Percentiles rank a stretch among this genome's conserved stretches.
Evolutionary conservation across 2,797 vertebrate genomes (phyloP).

Genomic region (Micropoecilia bifurca): DNA sequence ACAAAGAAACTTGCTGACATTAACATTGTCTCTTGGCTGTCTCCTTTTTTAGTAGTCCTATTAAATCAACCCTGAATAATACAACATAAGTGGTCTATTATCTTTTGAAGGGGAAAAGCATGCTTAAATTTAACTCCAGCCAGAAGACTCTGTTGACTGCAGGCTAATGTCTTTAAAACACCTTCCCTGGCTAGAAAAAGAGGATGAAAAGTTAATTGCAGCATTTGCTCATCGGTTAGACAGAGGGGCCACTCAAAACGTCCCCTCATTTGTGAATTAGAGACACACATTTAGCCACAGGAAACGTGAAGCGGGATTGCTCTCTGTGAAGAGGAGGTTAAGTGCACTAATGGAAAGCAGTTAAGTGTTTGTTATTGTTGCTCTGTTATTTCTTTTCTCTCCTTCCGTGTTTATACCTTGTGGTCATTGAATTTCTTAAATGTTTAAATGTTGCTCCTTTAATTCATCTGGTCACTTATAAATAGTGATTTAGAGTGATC

Average conservation of each 20-base stretch:
- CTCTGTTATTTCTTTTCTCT: slow-evolving; percentile 62
- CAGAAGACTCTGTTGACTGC: slow-evolving; percentile 83
- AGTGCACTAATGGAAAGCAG: slow-evolving; percentile 82
- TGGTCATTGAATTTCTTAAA: slow-evolving; percentile 71
- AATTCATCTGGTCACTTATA: slow-evolving; percentile 81
- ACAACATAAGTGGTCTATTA: slow-evolving; percentile 85
- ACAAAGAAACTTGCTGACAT: slow-evolving; percentile 62
- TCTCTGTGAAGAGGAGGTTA: slow-evolving; percentile 75
- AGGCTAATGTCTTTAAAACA: slow-evolving; percentile 92
- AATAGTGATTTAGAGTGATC: slow-evolving; percentile 84
- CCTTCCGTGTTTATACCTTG: slow-evolving; percentile 87
- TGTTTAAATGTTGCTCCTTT: slow-evolving; percentile 48
- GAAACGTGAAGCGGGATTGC: slow-evolving; percentile 73
- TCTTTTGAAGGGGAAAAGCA: slow-evolving; percentile 81
- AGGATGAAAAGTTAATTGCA: slow-evolving; percentile 90
- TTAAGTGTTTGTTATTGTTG: slow-evolving; percentile 82
- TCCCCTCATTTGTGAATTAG: slow-evolving; percentile 93
- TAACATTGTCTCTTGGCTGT: slow-evolving; percentile 67
- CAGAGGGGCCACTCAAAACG: slow-evolving; percentile 93
- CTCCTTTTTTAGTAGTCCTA: slow-evolving; percentile 82
- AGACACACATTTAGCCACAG: slow-evolving; percentile 88
- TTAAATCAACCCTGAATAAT: slow-evolving; percentile 87
- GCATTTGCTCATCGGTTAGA: slow-evolving; percentile 91
- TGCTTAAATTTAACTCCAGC: slow-evolving; percentile 86
- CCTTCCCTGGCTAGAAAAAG: slow-evolving; percentile 79